Conservation (phyloP, 1,140 invertebrate genomes). For the Apis florea region DNA sequence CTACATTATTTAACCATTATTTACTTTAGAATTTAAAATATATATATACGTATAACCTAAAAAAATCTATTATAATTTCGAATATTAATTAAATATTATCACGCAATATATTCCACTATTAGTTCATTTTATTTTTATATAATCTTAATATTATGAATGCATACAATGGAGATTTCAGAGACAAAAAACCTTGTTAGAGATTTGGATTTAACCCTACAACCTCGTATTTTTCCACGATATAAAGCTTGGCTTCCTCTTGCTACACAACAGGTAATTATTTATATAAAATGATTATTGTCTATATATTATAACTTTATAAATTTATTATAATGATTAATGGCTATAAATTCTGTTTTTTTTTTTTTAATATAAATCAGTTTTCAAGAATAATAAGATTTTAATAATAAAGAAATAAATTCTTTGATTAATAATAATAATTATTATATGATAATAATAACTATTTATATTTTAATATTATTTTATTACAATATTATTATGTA, state of each 20-base stretch:
- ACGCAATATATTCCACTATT: not conserved
- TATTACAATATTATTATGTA: no score
- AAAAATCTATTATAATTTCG: not conserved
- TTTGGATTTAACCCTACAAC: slow-evolving; percentile 76
- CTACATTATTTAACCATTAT: not conserved
- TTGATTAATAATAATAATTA: not conserved
- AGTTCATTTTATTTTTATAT: slow-evolving; percentile 16
- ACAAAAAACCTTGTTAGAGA: slow-evolving; percentile 74
- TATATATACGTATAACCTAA: slow-evolving; percentile 30
- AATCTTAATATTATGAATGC: slow-evolving; percentile 69
- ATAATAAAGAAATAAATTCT: no score
- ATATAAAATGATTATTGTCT: slow-evolving; percentile 14
- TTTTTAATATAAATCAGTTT: not conserved
- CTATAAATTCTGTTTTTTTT: not conserved
- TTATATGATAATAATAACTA: not conserved
- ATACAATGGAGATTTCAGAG: slow-evolving; percentile 74
- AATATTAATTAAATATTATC: not conserved
- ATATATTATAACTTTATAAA: not conserved
- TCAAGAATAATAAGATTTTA: not conserved
- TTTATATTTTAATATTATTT: not conserved
- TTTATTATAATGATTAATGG: not conserved
- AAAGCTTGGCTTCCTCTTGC: slow-evolving; percentile 77
- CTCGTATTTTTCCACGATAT: slow-evolving; percentile 74
- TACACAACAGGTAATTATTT: slow-evolving; percentile 74
- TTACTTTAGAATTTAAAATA: slow-evolving; percentile 2